A percentile compares a stretch with the other conserved stretches of the same genome.
phyloP scores from a whole-genome alignment of 37 sponge, comb jelly and placozoan species.

The Cliona cf. orientalis region DNA sequence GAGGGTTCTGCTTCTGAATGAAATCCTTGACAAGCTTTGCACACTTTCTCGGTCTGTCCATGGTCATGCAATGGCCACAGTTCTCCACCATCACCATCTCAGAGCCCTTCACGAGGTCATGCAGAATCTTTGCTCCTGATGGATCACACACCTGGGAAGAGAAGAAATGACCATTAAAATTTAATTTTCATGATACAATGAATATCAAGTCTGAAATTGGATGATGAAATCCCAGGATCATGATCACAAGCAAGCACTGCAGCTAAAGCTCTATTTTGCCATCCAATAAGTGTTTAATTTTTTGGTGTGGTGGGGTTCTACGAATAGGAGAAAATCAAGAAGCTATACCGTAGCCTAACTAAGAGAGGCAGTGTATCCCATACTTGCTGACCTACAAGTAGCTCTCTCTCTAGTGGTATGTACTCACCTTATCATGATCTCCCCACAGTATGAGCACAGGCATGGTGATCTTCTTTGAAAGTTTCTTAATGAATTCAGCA shows the following conservation, averaged over 20 bases:
- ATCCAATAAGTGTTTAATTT: too few species aligned
- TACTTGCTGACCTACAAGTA: background rate
- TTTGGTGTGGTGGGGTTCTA: background rate
- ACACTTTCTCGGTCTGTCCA: conserved; percentile 68
- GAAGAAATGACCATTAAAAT: background rate
- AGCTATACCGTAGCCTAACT: background rate
- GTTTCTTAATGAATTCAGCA: background rate
- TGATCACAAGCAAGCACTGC: background rate
- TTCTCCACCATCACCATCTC: conserved; percentile 53
- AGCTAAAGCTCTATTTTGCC: too few species aligned
- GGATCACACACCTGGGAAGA: conserved; percentile 59
- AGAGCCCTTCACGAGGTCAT: conserved; percentile 37
- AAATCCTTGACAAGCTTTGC: conserved; percentile 54
- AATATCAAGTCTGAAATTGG: too few species aligned
- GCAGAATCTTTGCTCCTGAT: conserved; percentile 63
- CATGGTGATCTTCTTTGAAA: conserved; percentile 13
- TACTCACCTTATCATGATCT: conserved; percentile 59
- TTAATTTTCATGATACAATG: too few species aligned
- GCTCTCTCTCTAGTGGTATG: background rate
- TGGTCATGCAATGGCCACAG: conserved; percentile 79
- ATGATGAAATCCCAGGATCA: too few species aligned
- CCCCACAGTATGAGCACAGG: conserved; percentile 69
- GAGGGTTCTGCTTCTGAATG: conserved; percentile 26
- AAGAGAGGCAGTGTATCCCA: background rate
- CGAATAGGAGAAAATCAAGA: background rate